Evolutionary conservation across 2,113 vertebrate genomes (phyloP).

Genomic region (Cervus canadensis): DNA sequence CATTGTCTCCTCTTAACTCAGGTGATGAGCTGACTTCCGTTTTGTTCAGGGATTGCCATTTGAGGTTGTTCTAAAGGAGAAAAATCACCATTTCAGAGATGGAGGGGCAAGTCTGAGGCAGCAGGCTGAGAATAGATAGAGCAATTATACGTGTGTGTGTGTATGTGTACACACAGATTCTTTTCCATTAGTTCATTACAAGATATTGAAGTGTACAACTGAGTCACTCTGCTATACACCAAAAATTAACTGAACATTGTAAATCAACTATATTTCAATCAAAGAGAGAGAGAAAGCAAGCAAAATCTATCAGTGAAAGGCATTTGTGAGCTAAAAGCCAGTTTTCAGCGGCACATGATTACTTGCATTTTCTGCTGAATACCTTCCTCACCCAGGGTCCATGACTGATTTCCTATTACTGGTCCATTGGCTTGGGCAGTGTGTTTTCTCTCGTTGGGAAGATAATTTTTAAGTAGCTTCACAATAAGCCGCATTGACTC

Average conservation of each 20-base stretch:
- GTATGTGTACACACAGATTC: neutral
- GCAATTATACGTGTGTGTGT: neutral
- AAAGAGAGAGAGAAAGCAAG: neutral
- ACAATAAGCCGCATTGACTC: neutral
- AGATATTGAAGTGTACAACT: neutral
- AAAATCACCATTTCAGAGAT: neutral
- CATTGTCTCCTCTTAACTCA: neutral
- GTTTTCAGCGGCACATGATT: neutral
- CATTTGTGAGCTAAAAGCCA: neutral
- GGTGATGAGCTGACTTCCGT: conserved; percentile 5
- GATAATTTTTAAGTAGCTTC: neutral
- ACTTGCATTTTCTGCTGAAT: neutral
- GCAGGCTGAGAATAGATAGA: neutral
- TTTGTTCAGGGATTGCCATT: neutral
- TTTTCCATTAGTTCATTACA: neutral
- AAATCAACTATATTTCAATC: neutral
- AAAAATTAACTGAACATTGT: neutral
- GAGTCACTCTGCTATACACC: neutral
- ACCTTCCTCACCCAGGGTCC: neutral
- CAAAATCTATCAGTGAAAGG: neutral
- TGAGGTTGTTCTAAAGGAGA: neutral
- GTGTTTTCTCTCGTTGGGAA: neutral
- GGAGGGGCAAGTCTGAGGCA: neutral
- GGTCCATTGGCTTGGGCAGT: neutral
- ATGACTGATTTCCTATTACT: too few relatives aligned